Conservation (phyloP, 2,113 vertebrate genomes). For the Silurus meridionalis region DNA sequence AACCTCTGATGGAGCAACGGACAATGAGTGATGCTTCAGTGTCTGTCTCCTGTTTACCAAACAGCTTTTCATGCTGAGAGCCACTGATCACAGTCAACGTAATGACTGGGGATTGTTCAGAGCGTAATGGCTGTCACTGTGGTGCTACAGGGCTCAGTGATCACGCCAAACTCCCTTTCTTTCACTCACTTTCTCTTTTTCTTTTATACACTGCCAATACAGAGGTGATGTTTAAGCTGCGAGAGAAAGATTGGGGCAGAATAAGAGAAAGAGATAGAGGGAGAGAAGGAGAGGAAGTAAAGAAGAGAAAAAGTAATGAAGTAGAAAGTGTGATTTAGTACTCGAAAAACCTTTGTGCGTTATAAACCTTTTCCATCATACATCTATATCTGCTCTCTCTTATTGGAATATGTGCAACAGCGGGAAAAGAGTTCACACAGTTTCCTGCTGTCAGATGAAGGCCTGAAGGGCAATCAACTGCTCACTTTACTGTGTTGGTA, state of each 20-base stretch:
- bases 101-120: slow-evolving; percentile 40
- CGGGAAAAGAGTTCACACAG: slow-evolving; percentile 54
- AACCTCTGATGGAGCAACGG: background rate
- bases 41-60: slow-evolving; percentile 29
- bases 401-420: slow-evolving; percentile 70
- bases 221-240: slow-evolving; percentile 15
- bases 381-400: slow-evolving; percentile 54
- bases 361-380: slow-evolving; percentile 33
- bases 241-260: background rate
- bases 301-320: slow-evolving; percentile 39
- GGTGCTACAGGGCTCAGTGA: slow-evolving; percentile 1
- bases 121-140: slow-evolving; percentile 30
- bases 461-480: slow-evolving; percentile 57
- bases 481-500: slow-evolving; percentile 54
- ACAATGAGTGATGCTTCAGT: background rate
- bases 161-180: slow-evolving; percentile 22
- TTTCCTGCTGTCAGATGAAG: slow-evolving; percentile 55
- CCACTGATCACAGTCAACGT: slow-evolving; percentile 29
- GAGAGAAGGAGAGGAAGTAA: background rate
- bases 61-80: slow-evolving; percentile 31
- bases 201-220: slow-evolving; percentile 2
- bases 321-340: slow-evolving; percentile 57
- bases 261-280: background rate
- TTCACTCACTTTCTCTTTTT: background rate
- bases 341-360: slow-evolving; percentile 59